Conservation (phyloP, 2,113 vertebrate genomes). For the Dendrocopos noguchii region DNA sequence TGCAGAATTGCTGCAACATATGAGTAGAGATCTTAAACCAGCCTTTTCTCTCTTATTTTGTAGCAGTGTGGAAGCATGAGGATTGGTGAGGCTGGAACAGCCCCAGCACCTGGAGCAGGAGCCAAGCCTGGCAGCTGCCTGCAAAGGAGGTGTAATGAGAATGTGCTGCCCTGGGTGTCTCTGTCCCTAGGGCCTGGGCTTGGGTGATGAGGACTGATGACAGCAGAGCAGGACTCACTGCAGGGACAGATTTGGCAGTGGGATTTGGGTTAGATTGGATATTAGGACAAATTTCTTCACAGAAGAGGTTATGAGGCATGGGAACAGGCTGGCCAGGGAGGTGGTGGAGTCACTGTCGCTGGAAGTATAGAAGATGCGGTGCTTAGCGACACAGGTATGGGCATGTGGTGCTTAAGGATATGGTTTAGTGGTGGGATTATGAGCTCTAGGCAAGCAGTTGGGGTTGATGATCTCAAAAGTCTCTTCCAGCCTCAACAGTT, state of each 20-base stretch:
- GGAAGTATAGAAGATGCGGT: no score
- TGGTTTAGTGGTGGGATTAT: no score
- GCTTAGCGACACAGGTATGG: no score
- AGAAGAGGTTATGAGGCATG: no score
- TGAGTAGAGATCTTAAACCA: fast-evolving
- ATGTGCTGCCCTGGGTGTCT: fast-evolving
- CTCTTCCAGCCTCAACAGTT: no score
- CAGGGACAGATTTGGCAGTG: fast-evolving
- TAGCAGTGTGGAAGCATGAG: background rate
- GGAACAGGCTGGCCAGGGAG: no score
- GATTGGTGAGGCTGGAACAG: background rate
- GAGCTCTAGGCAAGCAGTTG: no score
- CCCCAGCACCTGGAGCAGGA: background rate
- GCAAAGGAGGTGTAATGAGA: background rate
- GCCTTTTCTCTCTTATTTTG: background rate
- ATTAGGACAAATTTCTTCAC: no score
- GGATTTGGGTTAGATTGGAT: background rate
- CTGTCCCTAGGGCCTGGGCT: background rate
- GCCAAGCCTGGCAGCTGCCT: background rate
- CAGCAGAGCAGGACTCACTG: background rate
- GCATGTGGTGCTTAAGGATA: no score
- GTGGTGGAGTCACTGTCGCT: no score
- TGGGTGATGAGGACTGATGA: background rate
- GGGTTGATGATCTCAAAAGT: no score
- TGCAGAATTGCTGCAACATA: background rate